Conservation (phyloP, 2,797 vertebrate genomes). For the Eremophila alpestris region DNA sequence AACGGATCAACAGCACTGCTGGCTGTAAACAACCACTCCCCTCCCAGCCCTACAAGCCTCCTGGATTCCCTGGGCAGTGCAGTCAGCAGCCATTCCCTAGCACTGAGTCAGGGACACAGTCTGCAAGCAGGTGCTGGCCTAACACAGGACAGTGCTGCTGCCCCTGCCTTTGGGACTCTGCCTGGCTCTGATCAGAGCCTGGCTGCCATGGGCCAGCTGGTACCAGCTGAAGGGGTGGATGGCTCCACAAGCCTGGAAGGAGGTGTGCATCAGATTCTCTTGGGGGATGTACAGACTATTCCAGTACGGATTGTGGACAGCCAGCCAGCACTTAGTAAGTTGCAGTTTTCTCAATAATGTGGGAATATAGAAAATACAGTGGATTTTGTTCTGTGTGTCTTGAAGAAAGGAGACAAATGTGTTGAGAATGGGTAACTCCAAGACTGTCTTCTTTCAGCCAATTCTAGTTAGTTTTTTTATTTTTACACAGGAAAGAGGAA, state of each 20-base stretch:
- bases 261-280: constrained; percentile 72
- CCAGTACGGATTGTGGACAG: constrained; percentile 74
- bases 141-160: constrained; percentile 24
- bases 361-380: neutral
- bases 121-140: constrained; percentile 63
- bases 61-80: constrained; percentile 63
- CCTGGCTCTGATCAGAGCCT: constrained; percentile 60
- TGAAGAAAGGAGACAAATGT: neutral
- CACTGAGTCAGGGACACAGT: constrained; percentile 63
- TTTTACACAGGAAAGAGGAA: neutral
- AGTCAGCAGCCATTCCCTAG: constrained; percentile 55
- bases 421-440: neutral
- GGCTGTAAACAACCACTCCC: constrained; percentile 63
- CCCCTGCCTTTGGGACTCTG: constrained; percentile 3
- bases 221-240: constrained; percentile 62
- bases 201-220: constrained; percentile 71
- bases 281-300: constrained; percentile 75
- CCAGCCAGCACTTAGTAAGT: constrained; percentile 75
- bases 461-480: neutral
- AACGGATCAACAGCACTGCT: constrained; percentile 69
- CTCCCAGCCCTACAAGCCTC: constrained; percentile 55
- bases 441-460: neutral
- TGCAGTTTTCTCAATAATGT: neutral
- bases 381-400: neutral
- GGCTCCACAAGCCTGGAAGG: constrained; percentile 58